Conservation (phyloP, 1,140 invertebrate species). For the Papilio xuthus region DNA sequence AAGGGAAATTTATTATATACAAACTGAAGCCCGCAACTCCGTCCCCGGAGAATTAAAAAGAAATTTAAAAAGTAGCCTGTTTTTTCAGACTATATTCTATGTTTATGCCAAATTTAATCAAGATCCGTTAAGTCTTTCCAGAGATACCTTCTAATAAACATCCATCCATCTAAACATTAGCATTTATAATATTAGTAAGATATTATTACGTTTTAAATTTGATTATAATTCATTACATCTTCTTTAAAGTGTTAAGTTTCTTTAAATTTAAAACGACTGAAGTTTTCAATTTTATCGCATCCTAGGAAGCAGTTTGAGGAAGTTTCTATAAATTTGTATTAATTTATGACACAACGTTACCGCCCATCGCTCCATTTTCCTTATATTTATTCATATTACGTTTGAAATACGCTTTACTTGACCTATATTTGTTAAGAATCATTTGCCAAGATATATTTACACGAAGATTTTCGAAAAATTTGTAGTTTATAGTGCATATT, state of each 20-base stretch:
- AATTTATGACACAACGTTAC: constrained; percentile 23
- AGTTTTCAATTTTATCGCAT: constrained; percentile 34
- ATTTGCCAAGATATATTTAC: constrained; percentile 34
- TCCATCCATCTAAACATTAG: too few species aligned
- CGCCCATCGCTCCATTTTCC: constrained; percentile 36
- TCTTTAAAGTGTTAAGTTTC: not conserved
- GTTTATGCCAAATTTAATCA: too few species aligned
- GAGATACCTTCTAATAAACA: too few species aligned
- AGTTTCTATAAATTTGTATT: constrained; percentile 26
- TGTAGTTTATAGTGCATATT: not conserved
- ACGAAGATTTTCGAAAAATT: not conserved
- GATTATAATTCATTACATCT: not conserved
- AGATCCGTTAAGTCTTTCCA: too few species aligned
- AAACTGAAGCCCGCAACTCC: too few species aligned
- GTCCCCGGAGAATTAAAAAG: too few species aligned
- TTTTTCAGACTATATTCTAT: too few species aligned
- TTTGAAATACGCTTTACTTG: constrained; percentile 31
- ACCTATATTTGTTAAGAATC: constrained; percentile 33
- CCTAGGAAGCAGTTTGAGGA: constrained; percentile 6
- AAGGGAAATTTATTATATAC: too few species aligned
- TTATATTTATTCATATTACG: constrained; percentile 36
- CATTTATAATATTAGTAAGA: too few species aligned
- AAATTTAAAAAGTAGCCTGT: too few species aligned
- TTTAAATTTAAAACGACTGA: not conserved
- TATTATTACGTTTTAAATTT: too few species aligned